phyloP scores from a whole-genome alignment of 2,888 invertebrate species.

The Globia sparganii region DNA sequence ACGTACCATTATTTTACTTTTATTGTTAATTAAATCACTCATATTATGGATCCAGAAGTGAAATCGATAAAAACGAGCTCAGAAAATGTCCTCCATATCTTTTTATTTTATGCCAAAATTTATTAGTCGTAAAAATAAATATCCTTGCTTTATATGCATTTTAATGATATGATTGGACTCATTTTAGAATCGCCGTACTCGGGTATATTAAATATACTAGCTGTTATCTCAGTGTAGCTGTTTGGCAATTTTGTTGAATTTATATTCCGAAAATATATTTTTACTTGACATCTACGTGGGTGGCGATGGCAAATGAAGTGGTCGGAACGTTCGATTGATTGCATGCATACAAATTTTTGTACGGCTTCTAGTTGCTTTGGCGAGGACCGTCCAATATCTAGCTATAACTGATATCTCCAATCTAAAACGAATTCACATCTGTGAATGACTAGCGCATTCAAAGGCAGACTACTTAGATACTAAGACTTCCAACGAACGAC shows the following conservation, averaged over 20 bases:
- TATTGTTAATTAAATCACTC: constrained; percentile 81
- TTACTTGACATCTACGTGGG: constrained; percentile 53
- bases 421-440: constrained; percentile 1
- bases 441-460: background rate
- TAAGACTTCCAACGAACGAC: background rate
- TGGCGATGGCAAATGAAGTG: constrained; percentile 51
- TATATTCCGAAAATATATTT: constrained; percentile 49
- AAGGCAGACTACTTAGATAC: background rate
- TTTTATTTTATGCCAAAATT: constrained; percentile 82
- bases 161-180: constrained; percentile 81
- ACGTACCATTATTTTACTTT: constrained; percentile 73
- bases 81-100: constrained; percentile 81
- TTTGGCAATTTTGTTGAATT: constrained; percentile 48
- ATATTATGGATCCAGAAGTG: constrained; percentile 76
- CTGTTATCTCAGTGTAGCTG: constrained; percentile 42
- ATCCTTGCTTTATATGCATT: constrained; percentile 77
- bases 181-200: constrained; percentile 74
- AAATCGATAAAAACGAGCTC: constrained; percentile 81
- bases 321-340: constrained; percentile 26
- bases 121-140: constrained; percentile 83
- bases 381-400: background rate
- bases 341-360: constrained; percentile 32
- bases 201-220: constrained; percentile 66
- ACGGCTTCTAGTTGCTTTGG: background rate
- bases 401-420: background rate